Evolutionary conservation across 2,888 invertebrate species (phyloP), one percentile per base, ranked within the genome.

Genomic region (Lochmaea capreae): DNA sequence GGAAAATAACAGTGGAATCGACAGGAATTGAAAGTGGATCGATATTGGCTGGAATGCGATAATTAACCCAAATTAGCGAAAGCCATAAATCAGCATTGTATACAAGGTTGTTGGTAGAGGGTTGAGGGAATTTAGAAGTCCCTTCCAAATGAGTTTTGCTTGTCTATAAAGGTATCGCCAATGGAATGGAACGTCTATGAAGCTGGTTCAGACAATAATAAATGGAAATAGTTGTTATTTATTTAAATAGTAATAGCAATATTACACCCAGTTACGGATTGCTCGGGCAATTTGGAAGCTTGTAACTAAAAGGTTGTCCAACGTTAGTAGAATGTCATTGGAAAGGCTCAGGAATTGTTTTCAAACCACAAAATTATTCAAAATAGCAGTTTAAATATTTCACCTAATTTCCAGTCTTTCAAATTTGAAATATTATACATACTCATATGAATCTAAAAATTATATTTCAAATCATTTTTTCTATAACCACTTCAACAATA

Each of bases 41-140:
- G 52, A 71, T 65, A 71, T 43, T 65, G 14, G 65, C 16, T 65
- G 71, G 71, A 71, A 71, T 71, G 65, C 71, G 65, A 65, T 71
- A 71, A 71, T 71, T 71, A 71, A 71, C 71, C 65, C 33, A 71
- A 71, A 71, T 71, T 71, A 71, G 58, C 26, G 65, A 43, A 65
- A 46, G 65, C 71, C 58, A 58, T 65, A 71, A 71, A 71, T 71
- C 71, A 65, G 65, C 65, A 58, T 65, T 65, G 65, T 65, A 71
- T 65, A 71, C 65, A 65, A 65, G 65, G 65, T 65, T 39, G 54
- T 57, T 39, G 16, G 54, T 3, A 63, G 18, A 11, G 62, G 62
- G 62, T 42, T 18, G 43, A 43, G 62, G 43, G 62, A 63, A 43
- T 63, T 63, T 22, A 5, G 18, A 63, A 63, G 18, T 43, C 62